A percentile compares a stretch with the other conserved stretches of the same genome.
Conservation (phyloP, 1,140 invertebrate genomes). For the Drosophila kurseongensis region DNA sequence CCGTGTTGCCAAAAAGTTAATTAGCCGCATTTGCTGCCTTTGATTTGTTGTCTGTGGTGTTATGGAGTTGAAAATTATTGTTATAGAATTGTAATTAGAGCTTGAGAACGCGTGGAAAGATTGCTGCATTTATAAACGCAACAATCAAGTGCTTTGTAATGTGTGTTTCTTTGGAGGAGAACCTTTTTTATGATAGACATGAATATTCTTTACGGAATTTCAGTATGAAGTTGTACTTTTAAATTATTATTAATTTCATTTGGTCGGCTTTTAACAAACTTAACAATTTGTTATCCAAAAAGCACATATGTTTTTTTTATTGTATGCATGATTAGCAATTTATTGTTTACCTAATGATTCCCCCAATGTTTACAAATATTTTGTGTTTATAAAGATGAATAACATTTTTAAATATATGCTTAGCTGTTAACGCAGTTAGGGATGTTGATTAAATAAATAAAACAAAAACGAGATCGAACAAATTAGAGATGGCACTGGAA, state of each 20-base stretch:
- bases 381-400: background rate
- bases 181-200: background rate
- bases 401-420: slow-evolving; percentile 5
- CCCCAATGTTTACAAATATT: slow-evolving; percentile 5
- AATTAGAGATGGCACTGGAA: background rate
- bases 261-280: too few species aligned
- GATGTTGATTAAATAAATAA: background rate
- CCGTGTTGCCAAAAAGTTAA: slow-evolving; percentile 64
- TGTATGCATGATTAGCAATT: too few species aligned
- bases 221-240: background rate
- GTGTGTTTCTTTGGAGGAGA: background rate
- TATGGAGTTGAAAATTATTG: slow-evolving; percentile 33
- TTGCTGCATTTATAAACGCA: slow-evolving; percentile 5
- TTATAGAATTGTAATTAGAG: slow-evolving; percentile 43
- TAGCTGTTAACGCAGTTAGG: slow-evolving; percentile 3
- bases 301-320: too few species aligned
- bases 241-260: background rate
- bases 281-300: too few species aligned
- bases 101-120: slow-evolving; percentile 24
- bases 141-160: slow-evolving; percentile 6
- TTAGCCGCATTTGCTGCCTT: slow-evolving; percentile 76
- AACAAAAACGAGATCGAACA: background rate
- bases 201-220: background rate
- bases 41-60: slow-evolving; percentile 61
- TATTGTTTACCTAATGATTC: slow-evolving; percentile 4